Percentiles rank a stretch among this genome's conserved stretches.
Conservation (phyloP, 2,113 vertebrate genomes). For the Serinus canaria region DNA sequence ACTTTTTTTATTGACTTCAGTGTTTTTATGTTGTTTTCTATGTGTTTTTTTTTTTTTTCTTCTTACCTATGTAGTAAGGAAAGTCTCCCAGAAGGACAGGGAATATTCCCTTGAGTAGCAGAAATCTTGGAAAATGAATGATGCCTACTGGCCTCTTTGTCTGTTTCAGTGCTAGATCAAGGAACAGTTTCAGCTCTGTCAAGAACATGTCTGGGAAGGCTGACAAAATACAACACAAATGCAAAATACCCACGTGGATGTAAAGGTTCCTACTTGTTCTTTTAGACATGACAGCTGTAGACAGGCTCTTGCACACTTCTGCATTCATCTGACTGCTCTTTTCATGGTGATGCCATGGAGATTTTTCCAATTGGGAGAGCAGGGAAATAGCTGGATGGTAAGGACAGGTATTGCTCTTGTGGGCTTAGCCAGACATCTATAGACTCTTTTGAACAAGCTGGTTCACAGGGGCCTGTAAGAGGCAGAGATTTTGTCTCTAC, state of each 20-base stretch:
- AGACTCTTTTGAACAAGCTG: neutral
- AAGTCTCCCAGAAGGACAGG: neutral
- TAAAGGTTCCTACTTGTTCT: neutral
- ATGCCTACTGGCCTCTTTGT: neutral
- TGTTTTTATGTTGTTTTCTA: neutral
- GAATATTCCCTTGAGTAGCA: neutral
- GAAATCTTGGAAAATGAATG: neutral
- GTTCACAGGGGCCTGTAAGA: neutral
- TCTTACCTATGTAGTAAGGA: neutral
- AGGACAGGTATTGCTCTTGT: neutral
- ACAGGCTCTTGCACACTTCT: neutral
- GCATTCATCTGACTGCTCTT: neutral
- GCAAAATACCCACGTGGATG: rapidly evolving
- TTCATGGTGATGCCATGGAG: neutral
- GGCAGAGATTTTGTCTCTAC: neutral
- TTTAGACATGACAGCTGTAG: neutral
- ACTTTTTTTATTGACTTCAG: neutral
- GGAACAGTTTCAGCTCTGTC: neutral
- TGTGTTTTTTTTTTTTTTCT: neutral
- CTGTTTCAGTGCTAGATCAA: neutral
- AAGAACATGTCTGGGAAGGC: neutral
- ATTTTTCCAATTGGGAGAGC: neutral
- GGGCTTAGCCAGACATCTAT: neutral
- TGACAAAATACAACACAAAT: neutral
- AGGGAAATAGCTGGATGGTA: neutral